phyloP scores from a whole-genome alignment of 2,113 vertebrate species.

The Scatophagus argus region DNA sequence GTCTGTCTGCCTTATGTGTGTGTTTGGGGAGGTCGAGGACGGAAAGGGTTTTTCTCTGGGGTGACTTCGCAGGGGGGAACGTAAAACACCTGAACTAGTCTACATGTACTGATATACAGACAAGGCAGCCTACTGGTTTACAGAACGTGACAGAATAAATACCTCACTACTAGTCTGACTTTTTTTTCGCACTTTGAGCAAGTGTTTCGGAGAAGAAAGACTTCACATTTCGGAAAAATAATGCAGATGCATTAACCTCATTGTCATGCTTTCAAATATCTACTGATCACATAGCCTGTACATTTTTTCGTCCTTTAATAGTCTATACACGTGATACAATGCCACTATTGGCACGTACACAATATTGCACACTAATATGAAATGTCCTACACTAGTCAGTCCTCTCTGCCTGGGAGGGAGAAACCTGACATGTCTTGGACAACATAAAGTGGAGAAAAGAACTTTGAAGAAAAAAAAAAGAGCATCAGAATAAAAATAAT shows the following conservation, averaged over 20 bases:
- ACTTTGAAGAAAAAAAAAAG: conserved; percentile 53
- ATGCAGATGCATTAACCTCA: conserved; percentile 72
- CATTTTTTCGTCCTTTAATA: conserved; percentile 70
- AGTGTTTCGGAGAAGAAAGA: conserved; percentile 69
- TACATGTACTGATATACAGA: conserved; percentile 65
- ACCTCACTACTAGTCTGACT: conserved; percentile 59
- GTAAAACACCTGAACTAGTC: conserved; percentile 62
- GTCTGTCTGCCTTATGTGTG: conserved; percentile 24
- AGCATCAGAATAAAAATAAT: conserved; percentile 69
- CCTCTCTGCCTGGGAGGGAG: conserved; percentile 67
- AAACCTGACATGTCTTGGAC: conserved; percentile 66
- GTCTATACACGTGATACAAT: conserved; percentile 78
- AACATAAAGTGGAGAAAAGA: conserved; percentile 62
- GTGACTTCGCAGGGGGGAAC: conserved; percentile 32
- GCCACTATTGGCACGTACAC: conserved; percentile 79
- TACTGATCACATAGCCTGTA: conserved; percentile 75
- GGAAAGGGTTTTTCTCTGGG: conserved; percentile 31
- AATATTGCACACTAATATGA: conserved; percentile 86
- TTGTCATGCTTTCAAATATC: conserved; percentile 78
- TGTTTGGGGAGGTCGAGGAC: not conserved
- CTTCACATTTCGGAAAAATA: conserved; percentile 80
- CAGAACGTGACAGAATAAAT: conserved; percentile 65
- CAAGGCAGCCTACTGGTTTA: conserved; percentile 72
- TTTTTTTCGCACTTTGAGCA: conserved; percentile 57
- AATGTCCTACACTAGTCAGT: conserved; percentile 69